Base-by-base conservation (phyloP, 1,140 invertebrate species). In the Notospermus geniculatus region DNA sequence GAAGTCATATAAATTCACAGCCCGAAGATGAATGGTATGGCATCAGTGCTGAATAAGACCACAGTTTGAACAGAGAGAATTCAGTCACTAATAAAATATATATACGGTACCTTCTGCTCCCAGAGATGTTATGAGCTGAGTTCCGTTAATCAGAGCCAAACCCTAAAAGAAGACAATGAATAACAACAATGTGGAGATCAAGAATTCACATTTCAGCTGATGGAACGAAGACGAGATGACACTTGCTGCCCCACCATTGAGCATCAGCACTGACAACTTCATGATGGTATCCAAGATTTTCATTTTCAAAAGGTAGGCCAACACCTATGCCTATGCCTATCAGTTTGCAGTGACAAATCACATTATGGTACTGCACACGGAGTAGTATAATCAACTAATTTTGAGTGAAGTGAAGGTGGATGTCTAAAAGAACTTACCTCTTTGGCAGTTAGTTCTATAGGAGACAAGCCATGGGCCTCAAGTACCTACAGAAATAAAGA, bases 111-210 rank as follows among this genome's bases (percentile, higher is more conserved):
- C 83, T 80, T 89, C 86, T 17, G 87, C 85, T 30, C 88, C 89
- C 39, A 90, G 76, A 22, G 88, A 85, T 28, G 88, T 86, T 46
- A 90, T 90, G 50, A 91, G 79, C 74, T 90, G 89, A 17, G 89
- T 90, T 57, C 89, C 89, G 77, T 90, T 90, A 65, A 91, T 88
- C 56, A 91, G 72, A 15, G 88, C 87, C 25, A 90, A 71, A 19
- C 89, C 89, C 83, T 83, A 32, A 19, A 69, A n/a, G n/a, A n/a
- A n/a, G n/a, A 64, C 22, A 58, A 54, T 36, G 15, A 50, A 32
- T 56, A 29, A 60, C n/a, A 60, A 2, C 1, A 15, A 53, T 4
- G 54, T 9, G 27, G 27, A n/a, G n/a, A n/a, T n/a, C n/a, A n/a
- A n/a, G n/a, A 60, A n/a, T 28, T 2, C 45, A 56, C 56, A 30